These are phyloP conservation scores for Iselma pallidipennis DNA, from an alignment of 2,888 invertebrate species.

Conservation along the genomic window DNA sequence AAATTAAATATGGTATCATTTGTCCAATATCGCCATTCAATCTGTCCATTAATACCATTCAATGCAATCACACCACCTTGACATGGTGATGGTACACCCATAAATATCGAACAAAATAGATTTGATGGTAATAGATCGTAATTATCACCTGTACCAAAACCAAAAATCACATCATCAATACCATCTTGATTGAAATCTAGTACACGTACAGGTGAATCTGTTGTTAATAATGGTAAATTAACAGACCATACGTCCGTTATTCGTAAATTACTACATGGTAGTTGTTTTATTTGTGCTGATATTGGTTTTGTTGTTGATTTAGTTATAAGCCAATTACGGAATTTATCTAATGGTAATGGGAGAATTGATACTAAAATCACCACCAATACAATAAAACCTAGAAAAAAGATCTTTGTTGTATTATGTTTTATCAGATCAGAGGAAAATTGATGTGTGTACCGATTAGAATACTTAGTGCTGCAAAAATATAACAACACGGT, in stretches of 20 bases:
- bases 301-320: constrained; percentile 34
- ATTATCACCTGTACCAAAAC: constrained; percentile 76
- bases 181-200: constrained; percentile 74
- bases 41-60: constrained; percentile 71
- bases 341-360: constrained; percentile 64
- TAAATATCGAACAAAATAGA: constrained; percentile 67
- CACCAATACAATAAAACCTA: constrained; percentile 66
- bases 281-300: constrained; percentile 46
- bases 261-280: constrained; percentile 65
- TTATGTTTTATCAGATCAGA: constrained; percentile 5
- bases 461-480: constrained; percentile 63
- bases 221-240: constrained; percentile 69
- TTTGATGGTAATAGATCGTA: constrained; percentile 62
- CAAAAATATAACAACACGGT: constrained; percentile 68
- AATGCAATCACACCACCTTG: constrained; percentile 76
- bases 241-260: constrained; percentile 69
- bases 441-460: constrained; percentile 53
- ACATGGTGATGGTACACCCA: constrained; percentile 68
- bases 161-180: constrained; percentile 72
- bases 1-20: constrained; percentile 73
- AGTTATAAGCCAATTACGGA: constrained; percentile 63
- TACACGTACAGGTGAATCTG: constrained; percentile 73
- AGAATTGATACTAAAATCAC: constrained; percentile 68
- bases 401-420: constrained; percentile 34
- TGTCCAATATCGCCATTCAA: constrained; percentile 76